phyloP scores from a whole-genome alignment of 2,113 vertebrate genomes.

The Ploceus nigricollis region DNA sequence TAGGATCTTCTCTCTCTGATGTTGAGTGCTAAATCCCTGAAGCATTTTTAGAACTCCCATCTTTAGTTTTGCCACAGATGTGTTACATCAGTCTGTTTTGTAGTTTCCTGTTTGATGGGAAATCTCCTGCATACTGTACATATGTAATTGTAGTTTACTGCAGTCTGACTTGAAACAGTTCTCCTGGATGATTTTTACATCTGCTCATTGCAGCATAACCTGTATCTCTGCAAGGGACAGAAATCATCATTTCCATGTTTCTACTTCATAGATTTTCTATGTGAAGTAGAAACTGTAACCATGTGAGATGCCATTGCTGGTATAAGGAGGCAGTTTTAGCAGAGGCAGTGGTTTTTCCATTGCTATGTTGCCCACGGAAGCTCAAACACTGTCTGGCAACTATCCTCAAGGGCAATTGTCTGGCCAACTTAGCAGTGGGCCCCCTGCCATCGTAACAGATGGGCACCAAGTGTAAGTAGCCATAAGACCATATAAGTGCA shows the following conservation, averaged over 20 bases:
- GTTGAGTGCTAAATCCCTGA: background rate
- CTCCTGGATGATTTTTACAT: background rate
- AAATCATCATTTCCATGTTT: background rate
- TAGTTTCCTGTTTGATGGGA: background rate
- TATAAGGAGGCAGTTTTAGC: background rate
- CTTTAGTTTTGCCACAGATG: background rate
- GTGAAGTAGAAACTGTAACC: background rate
- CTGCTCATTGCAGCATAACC: background rate
- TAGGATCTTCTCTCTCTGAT: background rate
- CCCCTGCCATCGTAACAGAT: constrained; percentile 69
- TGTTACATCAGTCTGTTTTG: background rate
- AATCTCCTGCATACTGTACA: background rate
- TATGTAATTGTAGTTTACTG: background rate
- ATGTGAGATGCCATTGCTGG: background rate
- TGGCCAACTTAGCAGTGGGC: constrained; percentile 50
- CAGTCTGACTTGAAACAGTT: background rate
- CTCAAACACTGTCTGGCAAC: constrained; percentile 46
- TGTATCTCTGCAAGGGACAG: background rate
- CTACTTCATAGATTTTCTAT: background rate
- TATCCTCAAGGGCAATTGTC: constrained; percentile 28
- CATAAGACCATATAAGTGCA: constrained; percentile 66
- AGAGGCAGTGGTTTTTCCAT: background rate
- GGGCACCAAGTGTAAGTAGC: constrained; percentile 63
- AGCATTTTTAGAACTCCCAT: background rate
- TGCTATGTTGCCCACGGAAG: background rate